These are phyloP conservation scores for Drosophila nigromelanica DNA, from an alignment of 1,140 invertebrate genomes.

Conservation along the genomic window DNA sequence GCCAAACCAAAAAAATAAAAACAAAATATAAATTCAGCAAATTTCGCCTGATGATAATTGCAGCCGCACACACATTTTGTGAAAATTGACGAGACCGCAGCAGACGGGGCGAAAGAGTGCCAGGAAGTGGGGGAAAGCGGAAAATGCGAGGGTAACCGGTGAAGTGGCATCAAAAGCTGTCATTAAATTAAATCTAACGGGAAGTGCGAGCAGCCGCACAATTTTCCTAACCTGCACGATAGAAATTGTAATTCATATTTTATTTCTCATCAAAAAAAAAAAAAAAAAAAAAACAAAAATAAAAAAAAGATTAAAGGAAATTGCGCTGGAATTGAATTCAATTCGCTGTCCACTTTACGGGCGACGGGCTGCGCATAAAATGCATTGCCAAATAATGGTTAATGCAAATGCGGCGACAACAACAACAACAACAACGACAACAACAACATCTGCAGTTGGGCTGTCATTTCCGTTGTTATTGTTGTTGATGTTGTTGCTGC, in stretches of 20 bases:
- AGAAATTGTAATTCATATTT: constrained; percentile 77
- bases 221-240: constrained; percentile 54
- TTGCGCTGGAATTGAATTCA: constrained; percentile 44
- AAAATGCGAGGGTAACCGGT: constrained; percentile 10
- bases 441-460: constrained; percentile 4
- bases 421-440: constrained; percentile 16
- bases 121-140: neutral
- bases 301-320: neutral
- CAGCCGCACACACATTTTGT: constrained; percentile 22
- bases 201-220: neutral
- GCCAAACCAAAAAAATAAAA: constrained; percentile 31
- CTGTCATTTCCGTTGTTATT: constrained; percentile 19
- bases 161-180: constrained; percentile 48
- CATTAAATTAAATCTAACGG: constrained; percentile 56
- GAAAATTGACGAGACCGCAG: constrained; percentile 23
- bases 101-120: neutral
- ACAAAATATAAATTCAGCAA: constrained; percentile 50
- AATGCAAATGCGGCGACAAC: constrained; percentile 58
- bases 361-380: constrained; percentile 43
- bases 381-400: constrained; percentile 68
- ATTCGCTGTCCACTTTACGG: constrained; percentile 58
- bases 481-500: constrained; percentile 15
- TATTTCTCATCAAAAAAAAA: constrained; percentile 37
- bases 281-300: neutral
- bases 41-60: constrained; percentile 44